Percentiles rank a stretch among this genome's conserved stretches.
Evolutionary conservation across 2,888 invertebrate species (phyloP).

Genomic region (Elgonia sp.): DNA sequence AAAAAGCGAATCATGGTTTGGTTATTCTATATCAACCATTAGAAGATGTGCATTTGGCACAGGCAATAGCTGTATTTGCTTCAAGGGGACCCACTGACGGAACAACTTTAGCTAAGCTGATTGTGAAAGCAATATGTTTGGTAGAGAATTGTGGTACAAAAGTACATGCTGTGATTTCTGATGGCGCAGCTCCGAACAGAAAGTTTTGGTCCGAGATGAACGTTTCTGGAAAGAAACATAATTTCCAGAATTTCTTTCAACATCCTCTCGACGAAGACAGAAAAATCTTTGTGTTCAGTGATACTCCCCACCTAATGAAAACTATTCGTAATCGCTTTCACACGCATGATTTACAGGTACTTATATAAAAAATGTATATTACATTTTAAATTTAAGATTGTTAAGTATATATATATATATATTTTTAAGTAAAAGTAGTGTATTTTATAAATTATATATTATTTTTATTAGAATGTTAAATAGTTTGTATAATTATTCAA

Average conservation of each 20-base stretch:
- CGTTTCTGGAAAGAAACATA: neutral
- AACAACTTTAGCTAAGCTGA: slow-evolving; percentile 52
- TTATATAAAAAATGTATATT: neutral
- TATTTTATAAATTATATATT: too few relatives aligned
- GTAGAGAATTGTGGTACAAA: slow-evolving; percentile 67
- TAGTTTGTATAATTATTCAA: too few relatives aligned
- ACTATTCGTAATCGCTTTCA: slow-evolving; percentile 21
- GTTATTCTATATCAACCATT: slow-evolving; percentile 73
- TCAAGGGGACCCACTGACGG: slow-evolving; percentile 70
- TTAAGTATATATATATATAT: too few relatives aligned
- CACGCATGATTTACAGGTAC: neutral
- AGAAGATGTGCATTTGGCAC: slow-evolving; percentile 68
- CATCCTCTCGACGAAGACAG: slow-evolving; percentile 6
- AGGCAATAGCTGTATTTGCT: slow-evolving; percentile 76
- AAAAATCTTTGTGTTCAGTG: slow-evolving; percentile 30
- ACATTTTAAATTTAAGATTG: neutral
- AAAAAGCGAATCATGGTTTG: slow-evolving; percentile 30
- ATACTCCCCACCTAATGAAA: slow-evolving; percentile 27
- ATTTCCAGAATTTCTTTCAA: slow-evolving; percentile 12
- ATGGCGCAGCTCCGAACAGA: slow-evolving; percentile 71
- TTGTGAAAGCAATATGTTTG: slow-evolving; percentile 65
- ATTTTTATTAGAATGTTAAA: too few relatives aligned
- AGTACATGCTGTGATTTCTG: slow-evolving; percentile 74
- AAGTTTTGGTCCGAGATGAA: slow-evolving; percentile 62
- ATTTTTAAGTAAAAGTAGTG: too few relatives aligned